Conservation (phyloP, 2,797 vertebrate species). For the Euphonia xanthogaster region DNA sequence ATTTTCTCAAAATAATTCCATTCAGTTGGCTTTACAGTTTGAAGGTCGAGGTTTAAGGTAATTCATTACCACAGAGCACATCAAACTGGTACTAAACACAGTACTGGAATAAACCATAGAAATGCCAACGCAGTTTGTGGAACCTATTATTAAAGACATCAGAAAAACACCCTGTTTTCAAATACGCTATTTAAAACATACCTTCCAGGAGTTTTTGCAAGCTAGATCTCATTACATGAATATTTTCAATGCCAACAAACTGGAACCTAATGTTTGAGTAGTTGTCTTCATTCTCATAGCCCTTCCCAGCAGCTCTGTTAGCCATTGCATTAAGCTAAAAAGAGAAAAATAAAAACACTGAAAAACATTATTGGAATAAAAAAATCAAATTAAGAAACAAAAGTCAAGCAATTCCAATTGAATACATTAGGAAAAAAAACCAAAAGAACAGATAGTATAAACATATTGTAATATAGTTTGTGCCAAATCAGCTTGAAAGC, state of each 20-base stretch:
- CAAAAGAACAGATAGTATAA: not conserved
- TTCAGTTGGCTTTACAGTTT: not conserved
- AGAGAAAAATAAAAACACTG: not conserved
- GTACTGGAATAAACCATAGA: not conserved
- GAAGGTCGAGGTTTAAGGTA: not conserved
- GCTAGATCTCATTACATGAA: slow-evolving; percentile 96
- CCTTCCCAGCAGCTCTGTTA: slow-evolving; percentile 98
- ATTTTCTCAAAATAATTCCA: not conserved
- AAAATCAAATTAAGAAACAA: not conserved
- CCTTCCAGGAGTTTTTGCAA: slow-evolving; percentile 96
- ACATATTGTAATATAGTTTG: not conserved
- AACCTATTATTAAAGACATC: not conserved
- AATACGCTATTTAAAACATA: slow-evolving; percentile 54
- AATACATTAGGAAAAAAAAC: not conserved
- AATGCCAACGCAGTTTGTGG: not conserved
- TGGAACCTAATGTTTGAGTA: slow-evolving; percentile 99
- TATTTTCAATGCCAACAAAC: slow-evolving; percentile 99
- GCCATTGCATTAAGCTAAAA: slow-evolving; percentile 93
- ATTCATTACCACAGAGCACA: not conserved
- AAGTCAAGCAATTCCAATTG: not conserved
- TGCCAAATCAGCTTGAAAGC: not conserved
- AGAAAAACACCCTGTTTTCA: not conserved
- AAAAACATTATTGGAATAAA: not conserved
- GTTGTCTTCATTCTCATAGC: slow-evolving; percentile 98
- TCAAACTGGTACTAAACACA: not conserved